Evolutionary conservation across 2,888 invertebrate species (phyloP).

Genomic region (Biston betularia): DNA sequence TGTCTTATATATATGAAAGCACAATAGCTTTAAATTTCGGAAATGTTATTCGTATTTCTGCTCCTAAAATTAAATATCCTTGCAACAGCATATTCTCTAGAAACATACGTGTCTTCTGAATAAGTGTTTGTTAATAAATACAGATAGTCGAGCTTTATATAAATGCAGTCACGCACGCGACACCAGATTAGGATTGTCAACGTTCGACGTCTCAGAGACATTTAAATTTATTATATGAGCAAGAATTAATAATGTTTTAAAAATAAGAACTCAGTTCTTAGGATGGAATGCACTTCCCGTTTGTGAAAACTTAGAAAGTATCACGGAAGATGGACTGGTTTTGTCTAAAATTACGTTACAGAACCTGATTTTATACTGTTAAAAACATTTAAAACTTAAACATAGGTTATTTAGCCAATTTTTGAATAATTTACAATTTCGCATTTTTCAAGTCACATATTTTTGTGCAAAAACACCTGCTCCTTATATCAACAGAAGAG

Average conservation of each 20-base stretch:
- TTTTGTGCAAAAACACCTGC: too few species aligned
- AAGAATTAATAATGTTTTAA: not conserved
- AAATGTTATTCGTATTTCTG: not conserved
- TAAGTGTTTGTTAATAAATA: conserved; percentile 20
- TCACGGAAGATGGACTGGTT: not conserved
- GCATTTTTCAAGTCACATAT: too few species aligned
- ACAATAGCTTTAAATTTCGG: not conserved
- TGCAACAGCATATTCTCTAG: not conserved
- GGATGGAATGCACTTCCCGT: conserved; percentile 2
- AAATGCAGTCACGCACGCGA: conserved; percentile 23
- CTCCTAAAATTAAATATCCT: not conserved
- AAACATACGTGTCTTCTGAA: conserved; percentile 4
- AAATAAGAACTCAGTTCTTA: too few species aligned
- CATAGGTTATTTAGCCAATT: too few species aligned
- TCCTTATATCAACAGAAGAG: too few species aligned
- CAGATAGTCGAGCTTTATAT: conserved; percentile 16
- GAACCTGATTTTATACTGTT: not conserved
- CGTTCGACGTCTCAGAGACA: not conserved
- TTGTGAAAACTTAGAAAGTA: not conserved
- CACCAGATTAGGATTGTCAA: conserved; percentile 20
- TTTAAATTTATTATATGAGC: not conserved
- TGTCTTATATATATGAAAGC: too few species aligned
- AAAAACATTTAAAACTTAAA: not conserved
- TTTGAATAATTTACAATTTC: not conserved
- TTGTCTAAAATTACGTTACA: not conserved